A percentile compares a stretch with the other conserved stretches of the same genome.
Conservation (phyloP, 2,888 invertebrate genomes). For the Caenorhabditis japonica region DNA sequence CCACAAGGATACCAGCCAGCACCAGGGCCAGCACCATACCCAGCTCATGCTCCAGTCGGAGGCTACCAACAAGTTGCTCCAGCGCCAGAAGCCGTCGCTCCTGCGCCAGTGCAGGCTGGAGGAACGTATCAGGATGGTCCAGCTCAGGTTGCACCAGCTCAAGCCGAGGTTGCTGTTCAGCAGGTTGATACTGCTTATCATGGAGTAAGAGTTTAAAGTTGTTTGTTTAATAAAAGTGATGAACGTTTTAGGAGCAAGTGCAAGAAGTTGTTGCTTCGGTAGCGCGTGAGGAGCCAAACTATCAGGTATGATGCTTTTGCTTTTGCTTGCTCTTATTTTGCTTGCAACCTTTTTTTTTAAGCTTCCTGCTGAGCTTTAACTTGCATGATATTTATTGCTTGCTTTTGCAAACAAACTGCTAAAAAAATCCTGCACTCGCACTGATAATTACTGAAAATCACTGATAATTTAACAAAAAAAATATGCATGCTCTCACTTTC, state of each 20-base stretch:
- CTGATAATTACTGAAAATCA: too few relatives aligned
- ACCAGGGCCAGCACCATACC: conserved; percentile 17
- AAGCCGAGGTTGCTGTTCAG: conserved; percentile 1
- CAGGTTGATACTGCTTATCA: conserved; percentile 22
- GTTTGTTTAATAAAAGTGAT: neutral
- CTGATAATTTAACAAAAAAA: too few relatives aligned
- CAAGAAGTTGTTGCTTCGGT: conserved; percentile 45
- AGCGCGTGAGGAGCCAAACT: conserved; percentile 50
- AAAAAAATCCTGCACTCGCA: conserved; percentile 25
- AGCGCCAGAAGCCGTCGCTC: conserved; percentile 4
- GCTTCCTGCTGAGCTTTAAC: neutral
- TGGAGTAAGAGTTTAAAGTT: conserved; percentile 8
- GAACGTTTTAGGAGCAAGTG: conserved; percentile 29
- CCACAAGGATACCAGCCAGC: conserved; percentile 23
- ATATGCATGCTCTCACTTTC: conserved; percentile 32
- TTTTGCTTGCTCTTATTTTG: conserved; percentile 5
- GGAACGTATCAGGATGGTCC: conserved; percentile 26
- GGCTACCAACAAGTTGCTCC: conserved; percentile 21
- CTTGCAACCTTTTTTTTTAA: neutral
- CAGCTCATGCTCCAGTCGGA: neutral
- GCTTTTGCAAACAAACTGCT: conserved; percentile 1
- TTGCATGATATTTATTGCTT: conserved; percentile 3
- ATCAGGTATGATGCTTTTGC: conserved; percentile 47
- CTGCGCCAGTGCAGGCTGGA: conserved; percentile 21
- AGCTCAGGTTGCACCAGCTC: conserved; percentile 20